Conservation (phyloP, 1,140 invertebrate species). For the Alviniconcha marisindica region DNA sequence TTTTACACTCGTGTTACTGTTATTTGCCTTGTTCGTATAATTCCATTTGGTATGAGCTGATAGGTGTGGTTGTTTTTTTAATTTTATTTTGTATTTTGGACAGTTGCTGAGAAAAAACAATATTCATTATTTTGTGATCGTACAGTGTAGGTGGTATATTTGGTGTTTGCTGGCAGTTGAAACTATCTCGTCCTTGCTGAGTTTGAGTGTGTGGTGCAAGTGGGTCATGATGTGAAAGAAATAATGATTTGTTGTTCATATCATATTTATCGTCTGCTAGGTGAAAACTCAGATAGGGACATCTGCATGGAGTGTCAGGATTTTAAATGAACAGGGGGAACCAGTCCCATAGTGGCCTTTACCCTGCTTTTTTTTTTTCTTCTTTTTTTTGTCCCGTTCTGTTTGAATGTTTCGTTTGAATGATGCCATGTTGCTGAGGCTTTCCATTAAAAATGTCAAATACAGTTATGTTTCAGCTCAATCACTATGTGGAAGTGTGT, state of each 20-base stretch:
- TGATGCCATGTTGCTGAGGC: slow-evolving; percentile 1
- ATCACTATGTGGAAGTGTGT: no score
- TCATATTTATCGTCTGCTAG: background rate
- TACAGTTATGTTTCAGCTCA: background rate
- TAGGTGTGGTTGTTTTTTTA: background rate
- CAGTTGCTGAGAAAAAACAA: background rate
- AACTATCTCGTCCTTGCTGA: background rate
- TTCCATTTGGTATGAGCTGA: background rate
- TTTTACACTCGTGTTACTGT: background rate
- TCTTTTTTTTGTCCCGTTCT: background rate
- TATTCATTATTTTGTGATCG: background rate
- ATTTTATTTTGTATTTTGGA: background rate
- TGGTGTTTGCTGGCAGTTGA: background rate
- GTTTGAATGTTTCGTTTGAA: slow-evolving; percentile 14
- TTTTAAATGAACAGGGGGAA: background rate
- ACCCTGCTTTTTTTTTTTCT: background rate
- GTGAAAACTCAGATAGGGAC: background rate
- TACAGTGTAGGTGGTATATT: background rate
- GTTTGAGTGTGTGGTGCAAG: background rate
- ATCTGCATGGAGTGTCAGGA: background rate
- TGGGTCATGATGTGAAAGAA: background rate
- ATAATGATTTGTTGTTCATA: background rate
- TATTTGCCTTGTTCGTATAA: background rate
- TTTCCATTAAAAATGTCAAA: slow-evolving; percentile 1
- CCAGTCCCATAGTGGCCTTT: background rate